Evolutionary conservation across 2,888 invertebrate genomes (phyloP), one percentile per base, ranked within the genome.

Genomic region (Scrobipalpa costella): DNA sequence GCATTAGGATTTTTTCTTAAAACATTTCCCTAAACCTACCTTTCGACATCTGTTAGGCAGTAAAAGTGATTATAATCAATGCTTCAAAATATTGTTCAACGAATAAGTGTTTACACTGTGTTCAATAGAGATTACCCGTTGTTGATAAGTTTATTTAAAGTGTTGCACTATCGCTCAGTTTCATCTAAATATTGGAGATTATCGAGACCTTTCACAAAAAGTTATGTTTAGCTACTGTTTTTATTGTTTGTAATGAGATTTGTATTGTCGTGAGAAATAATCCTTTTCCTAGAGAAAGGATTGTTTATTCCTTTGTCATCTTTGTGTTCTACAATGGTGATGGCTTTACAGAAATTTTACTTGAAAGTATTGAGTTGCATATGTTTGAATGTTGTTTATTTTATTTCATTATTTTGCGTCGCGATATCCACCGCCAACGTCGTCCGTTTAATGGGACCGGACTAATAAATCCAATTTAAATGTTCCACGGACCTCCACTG

Each of bases 401-500:
- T 60, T 47, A 57, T 63, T 36, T 19, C 47, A 34, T 50, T 21
- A 55, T 60, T 19, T 49, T 60, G 33, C 49, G 34, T 60, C 60
- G 15, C 60, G 15, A 49, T 27, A 58, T 33, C 33, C 58, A 80
- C 86, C 88, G 78, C 88, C 88, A 81, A 86, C 88, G 84, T 81
- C 73, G 88, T 75, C 79, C 76, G 74, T 73, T 85, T 87, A 83
- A 85, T 84, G 75, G 80, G 79, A 71, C 79, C 79, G 81, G 81
- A 83, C 88, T 89, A 88, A 90, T 90, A 91, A 90, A 90, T 91
- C 85, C 90, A 89, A 90, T 90, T 91, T 90, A 90, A 90, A 90
- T 83, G 84, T 86, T 77, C 74, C 78, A 82, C 79, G 84, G 88
- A 84, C 89, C 85, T 83, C 85, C 85, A 68, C 80, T 88, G 88